Percentiles rank a stretch among this genome's conserved stretches.
Evolutionary conservation across 2,888 invertebrate genomes (phyloP).

Genomic region (Diachrysia chrysitis): DNA sequence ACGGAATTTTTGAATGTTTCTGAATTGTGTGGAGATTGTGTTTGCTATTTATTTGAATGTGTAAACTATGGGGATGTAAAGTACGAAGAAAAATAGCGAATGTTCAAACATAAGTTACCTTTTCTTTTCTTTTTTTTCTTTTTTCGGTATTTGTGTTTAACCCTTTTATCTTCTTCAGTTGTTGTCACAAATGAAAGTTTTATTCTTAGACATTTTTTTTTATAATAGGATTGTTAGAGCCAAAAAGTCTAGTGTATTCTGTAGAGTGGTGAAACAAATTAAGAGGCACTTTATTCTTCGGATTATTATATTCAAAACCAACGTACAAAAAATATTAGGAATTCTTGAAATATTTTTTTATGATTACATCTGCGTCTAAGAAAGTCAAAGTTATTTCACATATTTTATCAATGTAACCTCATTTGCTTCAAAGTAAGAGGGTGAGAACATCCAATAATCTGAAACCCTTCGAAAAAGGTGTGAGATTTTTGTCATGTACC

Average conservation of each 20-base stretch:
- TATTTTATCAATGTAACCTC: slow-evolving; percentile 33
- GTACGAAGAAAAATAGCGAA: slow-evolving; percentile 12
- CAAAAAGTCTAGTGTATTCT: too few relatives aligned
- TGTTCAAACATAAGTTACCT: neutral
- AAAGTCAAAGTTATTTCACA: slow-evolving; percentile 10
- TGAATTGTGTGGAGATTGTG: slow-evolving; percentile 60
- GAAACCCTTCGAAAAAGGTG: slow-evolving; percentile 34
- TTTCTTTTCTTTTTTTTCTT: neutral
- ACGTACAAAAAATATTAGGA: neutral
- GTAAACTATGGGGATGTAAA: slow-evolving; percentile 34
- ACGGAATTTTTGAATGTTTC: slow-evolving; percentile 65
- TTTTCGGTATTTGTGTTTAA: neutral
- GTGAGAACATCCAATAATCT: slow-evolving; percentile 51
- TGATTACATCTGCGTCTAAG: neutral
- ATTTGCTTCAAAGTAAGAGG: slow-evolving; percentile 39
- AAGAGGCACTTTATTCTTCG: neutral
- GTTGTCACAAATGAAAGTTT: neutral
- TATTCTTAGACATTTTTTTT: neutral
- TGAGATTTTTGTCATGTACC: slow-evolving; percentile 12
- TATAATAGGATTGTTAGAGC: too few relatives aligned
- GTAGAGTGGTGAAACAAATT: neutral
- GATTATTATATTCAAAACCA: too few relatives aligned
- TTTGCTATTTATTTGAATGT: slow-evolving; percentile 50
- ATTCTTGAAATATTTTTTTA: neutral
- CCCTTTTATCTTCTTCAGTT: neutral